Conservation (phyloP, 2,888 invertebrate species). For the Fragum sueziense region DNA sequence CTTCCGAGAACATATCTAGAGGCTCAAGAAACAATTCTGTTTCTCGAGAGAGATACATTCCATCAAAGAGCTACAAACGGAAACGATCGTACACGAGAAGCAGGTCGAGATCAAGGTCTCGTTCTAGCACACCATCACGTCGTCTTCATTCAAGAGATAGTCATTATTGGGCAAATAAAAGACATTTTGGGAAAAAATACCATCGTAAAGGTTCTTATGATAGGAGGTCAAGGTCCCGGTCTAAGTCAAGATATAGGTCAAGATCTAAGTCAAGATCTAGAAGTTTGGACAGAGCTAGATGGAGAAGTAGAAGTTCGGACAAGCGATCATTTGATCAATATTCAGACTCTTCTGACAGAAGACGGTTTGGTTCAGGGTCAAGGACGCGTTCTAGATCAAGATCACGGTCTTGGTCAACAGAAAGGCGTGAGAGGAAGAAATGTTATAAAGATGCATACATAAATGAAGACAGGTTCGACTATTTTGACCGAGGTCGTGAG, state of each 20-base stretch:
- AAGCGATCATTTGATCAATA: background rate
- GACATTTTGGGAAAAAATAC: background rate
- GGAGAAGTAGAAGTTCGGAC: background rate
- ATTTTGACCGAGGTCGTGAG: no score
- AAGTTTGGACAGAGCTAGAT: background rate
- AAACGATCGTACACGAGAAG: background rate
- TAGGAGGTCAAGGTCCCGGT: background rate
- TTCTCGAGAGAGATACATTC: background rate
- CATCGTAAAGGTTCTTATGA: background rate
- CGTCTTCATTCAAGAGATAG: background rate
- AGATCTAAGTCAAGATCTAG: slow-evolving; percentile 3
- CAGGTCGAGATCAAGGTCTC: background rate
- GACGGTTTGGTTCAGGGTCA: background rate
- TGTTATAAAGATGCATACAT: background rate
- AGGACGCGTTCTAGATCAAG: background rate
- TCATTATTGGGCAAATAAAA: background rate
- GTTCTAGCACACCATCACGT: background rate
- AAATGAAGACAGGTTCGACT: no score
- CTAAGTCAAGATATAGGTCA: background rate
- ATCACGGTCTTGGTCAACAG: background rate
- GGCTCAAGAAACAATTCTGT: no score
- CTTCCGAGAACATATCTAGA: background rate
- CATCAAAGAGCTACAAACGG: background rate
- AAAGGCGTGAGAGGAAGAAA: background rate
- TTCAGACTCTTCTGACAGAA: background rate